Conservation (phyloP, 1,140 invertebrate species). For the Aphelinus atriplicis region DNA sequence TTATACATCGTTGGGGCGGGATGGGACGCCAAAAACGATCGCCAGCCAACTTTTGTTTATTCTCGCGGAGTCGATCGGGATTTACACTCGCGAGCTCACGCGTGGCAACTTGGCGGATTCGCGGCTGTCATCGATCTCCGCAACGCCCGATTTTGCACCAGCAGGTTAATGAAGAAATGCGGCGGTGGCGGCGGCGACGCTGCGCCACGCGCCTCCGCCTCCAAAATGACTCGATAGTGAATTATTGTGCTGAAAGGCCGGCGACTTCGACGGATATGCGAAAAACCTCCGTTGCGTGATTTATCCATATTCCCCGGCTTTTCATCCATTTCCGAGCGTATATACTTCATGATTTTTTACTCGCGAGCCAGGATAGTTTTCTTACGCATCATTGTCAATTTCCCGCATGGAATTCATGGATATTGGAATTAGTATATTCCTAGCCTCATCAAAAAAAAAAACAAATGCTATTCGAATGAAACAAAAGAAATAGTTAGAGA, state of each 20-base stretch:
- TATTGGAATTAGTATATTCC: too few species aligned
- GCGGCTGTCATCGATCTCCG: constrained; percentile 26
- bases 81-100: constrained; percentile 9
- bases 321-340: too few species aligned
- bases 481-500: too few species aligned
- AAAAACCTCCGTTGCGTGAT: background rate
- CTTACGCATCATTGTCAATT: too few species aligned
- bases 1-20: constrained; percentile 21
- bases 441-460: too few species aligned
- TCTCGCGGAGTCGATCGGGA: constrained; percentile 35
- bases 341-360: too few species aligned
- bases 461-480: too few species aligned
- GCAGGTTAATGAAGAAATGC: constrained; percentile 38
- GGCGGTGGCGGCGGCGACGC: background rate
- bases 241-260: constrained; percentile 12
- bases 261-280: background rate
- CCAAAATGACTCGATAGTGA: constrained; percentile 38
- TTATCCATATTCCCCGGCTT: background rate
- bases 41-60: constrained; percentile 50
- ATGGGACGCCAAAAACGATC: too few species aligned
- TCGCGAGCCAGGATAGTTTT: too few species aligned
- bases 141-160: constrained; percentile 2
- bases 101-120: too few species aligned
- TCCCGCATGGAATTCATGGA: too few species aligned
- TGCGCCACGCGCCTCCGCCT: background rate